phyloP scores from a whole-genome alignment of 2,888 invertebrate genomes.

The Acanthosoma haemorrhoidale region DNA sequence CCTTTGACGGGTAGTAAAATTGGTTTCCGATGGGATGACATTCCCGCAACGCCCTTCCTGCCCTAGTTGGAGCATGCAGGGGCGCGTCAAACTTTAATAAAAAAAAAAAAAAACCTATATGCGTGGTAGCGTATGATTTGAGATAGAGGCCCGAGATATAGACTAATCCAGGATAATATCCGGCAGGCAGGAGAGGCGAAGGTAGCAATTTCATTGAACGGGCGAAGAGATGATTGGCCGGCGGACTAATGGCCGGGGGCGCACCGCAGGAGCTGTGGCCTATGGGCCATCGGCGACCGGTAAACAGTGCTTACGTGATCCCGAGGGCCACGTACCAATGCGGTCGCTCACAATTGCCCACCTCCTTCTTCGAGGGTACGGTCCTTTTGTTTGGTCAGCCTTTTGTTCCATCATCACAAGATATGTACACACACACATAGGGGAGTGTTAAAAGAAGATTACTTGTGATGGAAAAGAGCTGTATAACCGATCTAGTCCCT shows the following conservation, averaged over 20 bases:
- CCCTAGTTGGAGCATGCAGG: too few species aligned
- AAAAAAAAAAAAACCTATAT: background rate
- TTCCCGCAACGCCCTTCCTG: too few species aligned
- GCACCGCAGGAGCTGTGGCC: conserved; percentile 1
- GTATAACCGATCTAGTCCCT: too few species aligned
- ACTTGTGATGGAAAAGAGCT: too few species aligned
- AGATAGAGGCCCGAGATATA: background rate
- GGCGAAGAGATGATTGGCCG: background rate
- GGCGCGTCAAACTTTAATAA: too few species aligned
- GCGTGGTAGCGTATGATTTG: background rate
- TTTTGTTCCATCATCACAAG: background rate
- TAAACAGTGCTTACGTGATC: conserved; percentile 12
- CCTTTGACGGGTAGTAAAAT: too few species aligned
- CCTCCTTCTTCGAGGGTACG: background rate
- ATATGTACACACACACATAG: background rate
- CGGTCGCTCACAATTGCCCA: background rate
- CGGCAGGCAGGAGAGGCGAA: background rate
- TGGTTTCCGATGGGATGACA: too few species aligned
- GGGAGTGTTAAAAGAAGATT: background rate
- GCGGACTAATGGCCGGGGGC: too few species aligned
- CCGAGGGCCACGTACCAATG: background rate
- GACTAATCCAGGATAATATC: background rate
- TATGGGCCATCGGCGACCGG: background rate
- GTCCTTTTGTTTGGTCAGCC: background rate
- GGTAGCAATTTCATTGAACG: conserved; percentile 1